Conservation (phyloP, 2,113 vertebrate genomes). For the Trematocara stigmaticum region DNA sequence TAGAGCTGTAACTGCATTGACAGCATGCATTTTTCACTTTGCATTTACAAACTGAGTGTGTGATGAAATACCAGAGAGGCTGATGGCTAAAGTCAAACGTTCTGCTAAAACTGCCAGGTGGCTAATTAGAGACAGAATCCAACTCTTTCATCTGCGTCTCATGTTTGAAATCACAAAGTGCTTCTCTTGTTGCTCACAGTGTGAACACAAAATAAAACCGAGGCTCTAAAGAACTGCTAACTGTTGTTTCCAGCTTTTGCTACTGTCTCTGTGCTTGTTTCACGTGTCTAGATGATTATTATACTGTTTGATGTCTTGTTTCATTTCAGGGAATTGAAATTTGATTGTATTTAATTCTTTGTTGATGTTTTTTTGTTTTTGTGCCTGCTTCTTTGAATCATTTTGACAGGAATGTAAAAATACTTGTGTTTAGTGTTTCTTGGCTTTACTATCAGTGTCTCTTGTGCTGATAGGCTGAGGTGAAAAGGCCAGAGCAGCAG, state of each 20-base stretch:
- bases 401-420: not conserved
- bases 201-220: not conserved
- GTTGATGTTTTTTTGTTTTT: not conserved
- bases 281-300: conserved; percentile 39
- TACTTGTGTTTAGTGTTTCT: not conserved
- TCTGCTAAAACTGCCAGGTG: not conserved
- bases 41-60: not conserved
- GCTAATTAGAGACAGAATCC: not conserved
- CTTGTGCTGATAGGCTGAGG: not conserved
- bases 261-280: not conserved
- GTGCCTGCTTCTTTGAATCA: not conserved
- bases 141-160: not conserved
- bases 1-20: not conserved
- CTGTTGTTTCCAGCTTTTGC: not conserved
- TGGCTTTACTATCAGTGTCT: not conserved
- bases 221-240: not conserved
- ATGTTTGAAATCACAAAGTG: not conserved
- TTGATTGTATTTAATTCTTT: conserved; percentile 1
- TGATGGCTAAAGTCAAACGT: not conserved
- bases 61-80: not conserved
- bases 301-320: conserved; percentile 22
- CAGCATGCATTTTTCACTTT: not conserved
- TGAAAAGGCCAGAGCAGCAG: not conserved
- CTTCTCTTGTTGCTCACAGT: not conserved
- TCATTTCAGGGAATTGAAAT: not conserved